These are phyloP conservation scores for Moxostoma hubbsi DNA, from an alignment of 2,797 vertebrate species.

Conservation along the genomic window DNA sequence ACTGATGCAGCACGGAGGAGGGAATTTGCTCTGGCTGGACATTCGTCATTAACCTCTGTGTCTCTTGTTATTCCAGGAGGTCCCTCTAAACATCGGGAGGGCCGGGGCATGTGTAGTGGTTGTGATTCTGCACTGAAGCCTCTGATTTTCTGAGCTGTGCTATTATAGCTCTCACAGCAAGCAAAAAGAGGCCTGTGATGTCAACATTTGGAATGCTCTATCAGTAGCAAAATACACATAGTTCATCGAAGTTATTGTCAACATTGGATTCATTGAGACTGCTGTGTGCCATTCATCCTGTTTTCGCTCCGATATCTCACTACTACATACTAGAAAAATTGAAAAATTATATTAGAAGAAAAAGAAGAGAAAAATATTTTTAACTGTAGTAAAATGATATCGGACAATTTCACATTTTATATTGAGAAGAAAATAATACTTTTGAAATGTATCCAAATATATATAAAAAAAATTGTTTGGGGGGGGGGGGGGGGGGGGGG, in stretches of 20 bases:
- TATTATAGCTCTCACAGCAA: slow-evolving; percentile 59
- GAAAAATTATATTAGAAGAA: too few species aligned
- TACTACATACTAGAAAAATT: not conserved
- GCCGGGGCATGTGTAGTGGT: slow-evolving; percentile 94
- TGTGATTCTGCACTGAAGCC: slow-evolving; percentile 88
- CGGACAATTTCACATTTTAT: slow-evolving; percentile 28
- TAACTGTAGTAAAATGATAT: not conserved
- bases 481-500: too few species aligned
- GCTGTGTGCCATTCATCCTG: not conserved
- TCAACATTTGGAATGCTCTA: slow-evolving; percentile 44
- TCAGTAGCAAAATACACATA: slow-evolving; percentile 6
- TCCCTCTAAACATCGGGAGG: slow-evolving; percentile 92
- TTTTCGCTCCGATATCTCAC: not conserved
- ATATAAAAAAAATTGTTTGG: too few species aligned
- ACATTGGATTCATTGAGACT: slow-evolving; percentile 24
- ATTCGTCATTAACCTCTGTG: slow-evolving; percentile 50
- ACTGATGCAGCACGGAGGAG: slow-evolving; percentile 30
- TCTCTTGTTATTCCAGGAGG: slow-evolving; percentile 81
- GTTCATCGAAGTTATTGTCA: slow-evolving; percentile 6
- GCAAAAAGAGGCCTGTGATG: slow-evolving; percentile 10
- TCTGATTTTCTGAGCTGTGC: slow-evolving; percentile 62
- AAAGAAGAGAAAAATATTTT: not conserved
- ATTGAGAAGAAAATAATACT: slow-evolving; percentile 12
- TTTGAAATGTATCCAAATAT: slow-evolving; percentile 34
- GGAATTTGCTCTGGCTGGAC: slow-evolving; percentile 40